Evolutionary conservation across 2,888 invertebrate genomes (phyloP).

Genomic region (Pandemis cinnamomeana): DNA sequence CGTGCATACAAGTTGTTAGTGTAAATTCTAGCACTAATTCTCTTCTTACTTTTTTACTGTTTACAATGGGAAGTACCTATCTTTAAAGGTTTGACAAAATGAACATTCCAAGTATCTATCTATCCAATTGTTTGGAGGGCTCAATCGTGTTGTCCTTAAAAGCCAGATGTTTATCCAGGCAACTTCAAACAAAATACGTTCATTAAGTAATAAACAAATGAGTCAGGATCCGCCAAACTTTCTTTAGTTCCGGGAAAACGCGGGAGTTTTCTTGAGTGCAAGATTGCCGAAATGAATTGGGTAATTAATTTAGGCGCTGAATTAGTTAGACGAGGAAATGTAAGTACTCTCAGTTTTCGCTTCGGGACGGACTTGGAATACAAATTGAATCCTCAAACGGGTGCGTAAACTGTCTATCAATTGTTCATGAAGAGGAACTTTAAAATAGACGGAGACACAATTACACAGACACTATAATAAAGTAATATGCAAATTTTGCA

Average conservation of each 20-base stretch:
- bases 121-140: neutral
- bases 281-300: conserved; percentile 28
- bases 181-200: conserved; percentile 6
- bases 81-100: neutral
- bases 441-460: neutral
- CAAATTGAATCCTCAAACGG: conserved; percentile 11
- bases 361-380: conserved; percentile 20
- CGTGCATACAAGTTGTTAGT: too few species aligned
- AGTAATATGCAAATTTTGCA: too few species aligned
- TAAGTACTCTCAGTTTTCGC: conserved; percentile 27
- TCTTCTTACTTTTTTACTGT: too few species aligned
- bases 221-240: conserved; percentile 6
- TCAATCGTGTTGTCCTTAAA: neutral
- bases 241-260: conserved; percentile 6
- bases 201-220: conserved; percentile 9
- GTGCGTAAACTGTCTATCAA: neutral
- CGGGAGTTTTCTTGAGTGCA: conserved; percentile 18
- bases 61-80: too few species aligned
- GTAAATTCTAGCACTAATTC: too few species aligned
- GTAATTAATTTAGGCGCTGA: conserved; percentile 33
- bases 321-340: conserved; percentile 33
- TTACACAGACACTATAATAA: too few species aligned
- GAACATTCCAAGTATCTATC: neutral
- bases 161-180: neutral
- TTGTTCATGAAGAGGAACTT: neutral